Evolutionary conservation across 2,888 invertebrate genomes (phyloP).

Genomic region (Nephrotoma flavescens): DNA sequence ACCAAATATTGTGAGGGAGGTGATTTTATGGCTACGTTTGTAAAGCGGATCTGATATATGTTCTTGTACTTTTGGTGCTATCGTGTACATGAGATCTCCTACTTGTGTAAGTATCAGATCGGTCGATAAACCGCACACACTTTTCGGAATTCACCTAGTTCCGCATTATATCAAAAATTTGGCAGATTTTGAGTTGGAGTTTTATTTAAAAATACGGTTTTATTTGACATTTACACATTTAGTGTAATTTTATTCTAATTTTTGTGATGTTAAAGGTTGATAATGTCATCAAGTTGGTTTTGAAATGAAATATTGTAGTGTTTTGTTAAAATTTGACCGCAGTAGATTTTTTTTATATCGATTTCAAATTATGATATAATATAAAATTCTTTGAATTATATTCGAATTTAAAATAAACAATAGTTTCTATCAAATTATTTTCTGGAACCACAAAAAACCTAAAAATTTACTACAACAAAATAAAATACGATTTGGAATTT

Average conservation of each 20-base stretch:
- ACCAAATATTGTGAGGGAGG: not conserved
- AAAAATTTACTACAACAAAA: no score
- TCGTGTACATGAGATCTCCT: not conserved
- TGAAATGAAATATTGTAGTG: no score
- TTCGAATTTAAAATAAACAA: no score
- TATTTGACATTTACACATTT: not conserved
- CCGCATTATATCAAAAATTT: not conserved
- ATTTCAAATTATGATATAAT: no score
- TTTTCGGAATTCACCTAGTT: not conserved
- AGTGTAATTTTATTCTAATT: no score
- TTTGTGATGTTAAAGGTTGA: not conserved
- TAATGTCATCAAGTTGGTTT: not conserved
- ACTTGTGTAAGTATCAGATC: not conserved
- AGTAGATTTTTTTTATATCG: no score
- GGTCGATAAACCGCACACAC: not conserved
- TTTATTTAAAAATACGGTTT: not conserved
- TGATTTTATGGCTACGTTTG: not conserved
- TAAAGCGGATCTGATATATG: not conserved
- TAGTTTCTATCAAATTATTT: no score
- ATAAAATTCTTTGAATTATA: no score
- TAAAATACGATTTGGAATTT: no score
- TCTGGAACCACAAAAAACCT: no score
- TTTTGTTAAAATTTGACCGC: no score
- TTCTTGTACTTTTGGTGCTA: not conserved
- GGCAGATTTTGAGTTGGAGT: not conserved